These are phyloP conservation scores for Mizuhopecten yessoensis DNA, from an alignment of 1,140 invertebrate genomes.

Conservation along the genomic window DNA sequence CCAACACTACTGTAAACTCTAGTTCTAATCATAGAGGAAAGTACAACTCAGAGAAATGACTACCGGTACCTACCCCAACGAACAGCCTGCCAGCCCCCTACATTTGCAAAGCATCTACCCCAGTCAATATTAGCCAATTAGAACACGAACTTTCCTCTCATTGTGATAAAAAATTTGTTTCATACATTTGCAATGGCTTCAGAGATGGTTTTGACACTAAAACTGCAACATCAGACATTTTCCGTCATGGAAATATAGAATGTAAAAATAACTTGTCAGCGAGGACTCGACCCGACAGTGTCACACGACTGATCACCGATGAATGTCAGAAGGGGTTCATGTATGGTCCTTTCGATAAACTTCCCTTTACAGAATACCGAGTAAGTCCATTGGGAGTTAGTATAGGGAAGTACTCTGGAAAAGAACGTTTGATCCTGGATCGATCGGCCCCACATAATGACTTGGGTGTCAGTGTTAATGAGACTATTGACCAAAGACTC, in stretches of 20 bases:
- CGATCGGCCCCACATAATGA: conserved; percentile 59
- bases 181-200: conserved; percentile 46
- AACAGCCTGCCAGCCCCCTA: no score
- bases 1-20: not conserved
- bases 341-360: conserved; percentile 50
- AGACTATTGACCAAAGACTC: conserved; percentile 54
- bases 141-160: conserved; percentile 41
- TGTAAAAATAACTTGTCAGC: conserved; percentile 55
- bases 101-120: no score
- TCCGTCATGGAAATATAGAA: not conserved
- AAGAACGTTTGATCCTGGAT: conserved; percentile 59
- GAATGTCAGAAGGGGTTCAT: conserved; percentile 55
- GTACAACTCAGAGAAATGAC: not conserved
- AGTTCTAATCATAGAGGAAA: not conserved
- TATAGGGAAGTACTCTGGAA: conserved; percentile 51
- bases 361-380: conserved; percentile 47
- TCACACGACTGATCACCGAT: conserved; percentile 5
- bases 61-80: no score
- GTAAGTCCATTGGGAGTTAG: conserved; percentile 59
- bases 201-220: conserved; percentile 55
- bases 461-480: conserved; percentile 54
- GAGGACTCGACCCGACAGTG: not conserved
- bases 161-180: conserved; percentile 53
- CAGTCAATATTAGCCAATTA: conserved; percentile 48
- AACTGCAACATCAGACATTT: not conserved